A percentile compares a stretch with the other conserved stretches of the same genome.
phyloP scores from a whole-genome alignment of 2,888 invertebrate species.

The Hemaris fuciformis region DNA sequence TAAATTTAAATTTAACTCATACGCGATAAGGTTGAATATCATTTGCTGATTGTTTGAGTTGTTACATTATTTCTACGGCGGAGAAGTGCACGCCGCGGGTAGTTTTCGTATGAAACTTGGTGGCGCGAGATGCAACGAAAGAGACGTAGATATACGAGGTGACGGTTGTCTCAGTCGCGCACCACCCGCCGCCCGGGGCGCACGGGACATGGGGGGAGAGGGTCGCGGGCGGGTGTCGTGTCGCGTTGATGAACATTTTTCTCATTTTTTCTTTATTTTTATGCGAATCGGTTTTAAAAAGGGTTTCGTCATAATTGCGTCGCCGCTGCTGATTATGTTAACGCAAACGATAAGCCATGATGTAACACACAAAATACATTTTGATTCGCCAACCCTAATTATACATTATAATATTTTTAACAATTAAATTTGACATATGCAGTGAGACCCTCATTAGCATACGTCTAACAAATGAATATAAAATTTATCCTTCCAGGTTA shows the following conservation, averaged over 20 bases:
- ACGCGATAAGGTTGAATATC: slow-evolving; percentile 25
- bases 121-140: slow-evolving; percentile 72
- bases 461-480: background rate
- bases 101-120: slow-evolving; percentile 78
- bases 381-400: background rate
- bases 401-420: background rate
- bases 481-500: background rate
- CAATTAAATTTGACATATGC: background rate
- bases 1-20: slow-evolving; percentile 13
- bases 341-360: slow-evolving; percentile 59
- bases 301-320: slow-evolving; percentile 81
- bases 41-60: slow-evolving; percentile 21
- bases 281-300: slow-evolving; percentile 80
- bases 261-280: slow-evolving; percentile 79
- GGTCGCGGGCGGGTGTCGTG: slow-evolving; percentile 63
- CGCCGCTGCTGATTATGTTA: slow-evolving; percentile 71
- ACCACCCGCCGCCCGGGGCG: slow-evolving; percentile 72
- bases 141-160: slow-evolving; percentile 48
- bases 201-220: slow-evolving; percentile 39
- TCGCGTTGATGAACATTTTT: slow-evolving; percentile 82
- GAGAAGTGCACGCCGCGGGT: slow-evolving; percentile 72
- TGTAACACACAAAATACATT: slow-evolving; percentile 23
- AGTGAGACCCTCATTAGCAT: background rate
- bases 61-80: slow-evolving; percentile 32
- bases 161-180: slow-evolving; percentile 48